phyloP scores from a whole-genome alignment of 2,888 invertebrate species.

The Parnassius orleans region DNA sequence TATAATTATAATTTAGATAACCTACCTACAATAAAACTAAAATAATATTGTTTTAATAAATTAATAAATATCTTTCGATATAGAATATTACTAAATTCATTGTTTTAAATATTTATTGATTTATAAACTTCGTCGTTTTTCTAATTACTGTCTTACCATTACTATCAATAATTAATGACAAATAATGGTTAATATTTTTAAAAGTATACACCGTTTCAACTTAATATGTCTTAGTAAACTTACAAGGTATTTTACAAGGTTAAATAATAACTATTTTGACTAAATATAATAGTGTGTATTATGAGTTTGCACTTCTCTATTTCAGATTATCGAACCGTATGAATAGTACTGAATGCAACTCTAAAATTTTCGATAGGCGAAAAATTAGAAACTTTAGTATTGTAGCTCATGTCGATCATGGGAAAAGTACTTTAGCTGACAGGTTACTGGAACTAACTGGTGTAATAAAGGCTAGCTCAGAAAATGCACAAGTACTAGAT shows the following conservation, averaged over 20 bases:
- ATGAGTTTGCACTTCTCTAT: constrained; percentile 17
- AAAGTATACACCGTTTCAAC: constrained; percentile 6
- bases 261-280: background rate
- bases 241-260: constrained; percentile 6
- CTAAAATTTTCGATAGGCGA: constrained; percentile 45
- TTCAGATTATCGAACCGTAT: constrained; percentile 42
- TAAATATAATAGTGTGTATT: no score
- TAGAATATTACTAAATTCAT: no score
- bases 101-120: background rate
- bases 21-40: no score
- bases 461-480: constrained; percentile 84
- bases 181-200: constrained; percentile 21
- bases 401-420: constrained; percentile 99
- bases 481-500: constrained; percentile 87
- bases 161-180: no score
- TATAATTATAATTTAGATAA: no score
- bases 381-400: constrained; percentile 96
- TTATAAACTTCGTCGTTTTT: background rate
- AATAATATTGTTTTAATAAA: no score
- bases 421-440: constrained; percentile 98
- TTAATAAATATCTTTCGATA: no score
- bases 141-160: no score
- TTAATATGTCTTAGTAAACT: constrained; percentile 7
- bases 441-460: constrained; percentile 96
- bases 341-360: constrained; percentile 44